A percentile compares a stretch with the other conserved stretches of the same genome.
Conservation (phyloP, 92 coral and sea anemone genomes). For the Phenganax subtilis region DNA sequence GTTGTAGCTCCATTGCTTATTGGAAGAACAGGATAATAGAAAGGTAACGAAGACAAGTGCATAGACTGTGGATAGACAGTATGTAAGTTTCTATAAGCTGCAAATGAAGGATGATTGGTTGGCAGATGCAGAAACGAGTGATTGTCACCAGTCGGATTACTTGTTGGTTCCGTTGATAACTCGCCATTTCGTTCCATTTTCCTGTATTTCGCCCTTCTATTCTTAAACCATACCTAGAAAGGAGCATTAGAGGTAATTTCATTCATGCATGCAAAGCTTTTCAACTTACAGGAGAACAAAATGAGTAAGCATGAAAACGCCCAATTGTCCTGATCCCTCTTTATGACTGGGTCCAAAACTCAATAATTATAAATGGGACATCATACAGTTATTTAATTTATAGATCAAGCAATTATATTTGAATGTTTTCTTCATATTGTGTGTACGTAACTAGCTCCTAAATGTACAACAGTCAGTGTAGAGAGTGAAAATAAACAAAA, state of each 20-base stretch:
- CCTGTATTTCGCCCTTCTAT: constrained; percentile 92
- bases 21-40: constrained; percentile 36
- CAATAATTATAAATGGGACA: too few species aligned
- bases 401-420: too few species aligned
- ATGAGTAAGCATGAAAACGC: too few species aligned
- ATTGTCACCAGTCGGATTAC: constrained; percentile 19
- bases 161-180: constrained; percentile 19
- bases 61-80: constrained; percentile 32
- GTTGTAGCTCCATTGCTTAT: constrained; percentile 18
- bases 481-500: not conserved
- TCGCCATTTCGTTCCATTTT: constrained; percentile 51
- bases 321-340: too few species aligned
- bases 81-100: constrained; percentile 32
- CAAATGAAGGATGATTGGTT: constrained; percentile 37
- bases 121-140: constrained; percentile 35
- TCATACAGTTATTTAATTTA: too few species aligned
- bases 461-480: not conserved
- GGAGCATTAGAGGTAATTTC: not conserved
- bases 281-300: not conserved
- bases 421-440: too few species aligned
- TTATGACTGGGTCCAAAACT: too few species aligned
- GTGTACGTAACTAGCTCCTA: too few species aligned
- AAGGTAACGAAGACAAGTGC: constrained; percentile 12
- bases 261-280: not conserved
- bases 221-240: constrained; percentile 93